These are phyloP conservation scores for Chrysoperla carnea DNA, from an alignment of 1,140 invertebrate genomes.

Conservation along the genomic window DNA sequence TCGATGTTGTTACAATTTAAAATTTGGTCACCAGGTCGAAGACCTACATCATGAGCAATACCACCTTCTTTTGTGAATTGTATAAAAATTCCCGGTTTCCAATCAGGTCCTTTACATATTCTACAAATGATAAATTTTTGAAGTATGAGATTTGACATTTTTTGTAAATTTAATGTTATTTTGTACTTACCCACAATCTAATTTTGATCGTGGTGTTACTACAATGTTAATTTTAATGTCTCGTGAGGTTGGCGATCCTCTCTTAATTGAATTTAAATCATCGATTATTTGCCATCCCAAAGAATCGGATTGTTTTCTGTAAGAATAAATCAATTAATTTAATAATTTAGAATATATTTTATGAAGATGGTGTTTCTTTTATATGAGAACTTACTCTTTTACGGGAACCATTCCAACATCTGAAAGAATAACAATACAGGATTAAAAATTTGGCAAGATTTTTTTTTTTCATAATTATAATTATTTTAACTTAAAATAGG, in stretches of 20 bases:
- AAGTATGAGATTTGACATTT: no score
- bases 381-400: slow-evolving; percentile 60
- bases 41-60: slow-evolving; percentile 67
- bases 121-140: slow-evolving; percentile 23
- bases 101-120: slow-evolving; percentile 68
- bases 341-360: slow-evolving; percentile 1
- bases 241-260: slow-evolving; percentile 17
- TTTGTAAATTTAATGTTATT: no score
- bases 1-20: slow-evolving; percentile 73
- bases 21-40: slow-evolving; percentile 84
- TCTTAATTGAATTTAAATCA: slow-evolving; percentile 19
- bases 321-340: slow-evolving; percentile 2
- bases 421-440: slow-evolving; percentile 30
- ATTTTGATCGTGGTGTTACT: slow-evolving; percentile 44
- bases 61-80: slow-evolving; percentile 83
- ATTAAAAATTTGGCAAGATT: no score
- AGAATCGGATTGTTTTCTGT: slow-evolving; percentile 44
- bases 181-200: slow-evolving; percentile 39
- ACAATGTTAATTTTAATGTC: slow-evolving; percentile 35
- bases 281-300: slow-evolving; percentile 63
- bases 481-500: no score
- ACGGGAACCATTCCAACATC: slow-evolving; percentile 79
- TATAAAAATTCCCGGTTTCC: slow-evolving; percentile 73
- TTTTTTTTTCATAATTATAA: no score
- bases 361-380: no score